phyloP scores from a whole-genome alignment of 2,113 vertebrate species.

The Uria lomvia region DNA sequence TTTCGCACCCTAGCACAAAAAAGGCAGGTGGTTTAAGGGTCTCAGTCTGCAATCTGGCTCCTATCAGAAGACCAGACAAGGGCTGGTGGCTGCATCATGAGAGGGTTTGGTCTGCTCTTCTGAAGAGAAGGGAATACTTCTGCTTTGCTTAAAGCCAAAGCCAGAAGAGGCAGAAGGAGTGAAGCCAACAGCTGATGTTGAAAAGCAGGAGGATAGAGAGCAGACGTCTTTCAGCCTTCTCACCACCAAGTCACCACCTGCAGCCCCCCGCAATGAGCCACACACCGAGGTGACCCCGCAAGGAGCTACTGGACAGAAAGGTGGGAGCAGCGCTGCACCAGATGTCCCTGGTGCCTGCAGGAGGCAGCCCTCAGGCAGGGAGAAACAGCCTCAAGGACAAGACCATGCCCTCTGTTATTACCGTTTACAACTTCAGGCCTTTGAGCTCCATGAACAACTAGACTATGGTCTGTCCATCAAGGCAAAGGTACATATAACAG shows the following conservation, averaged over 20 bases:
- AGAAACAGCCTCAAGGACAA: not conserved
- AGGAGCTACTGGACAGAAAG: not conserved
- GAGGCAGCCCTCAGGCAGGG: not conserved
- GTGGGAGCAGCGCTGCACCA: rapidly evolving
- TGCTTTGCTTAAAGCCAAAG: not conserved
- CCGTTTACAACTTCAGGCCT: not conserved
- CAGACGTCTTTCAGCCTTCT: not conserved
- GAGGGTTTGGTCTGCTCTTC: not conserved
- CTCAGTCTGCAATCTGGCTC: not conserved
- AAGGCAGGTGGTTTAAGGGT: not conserved
- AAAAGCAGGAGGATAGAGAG: not conserved
- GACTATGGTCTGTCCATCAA: no score
- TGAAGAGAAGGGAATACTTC: not conserved
- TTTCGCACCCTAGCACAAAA: not conserved
- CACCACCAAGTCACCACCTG: rapidly evolving
- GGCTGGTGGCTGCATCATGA: not conserved
- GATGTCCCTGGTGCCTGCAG: rapidly evolving
- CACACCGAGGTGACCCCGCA: rapidly evolving
- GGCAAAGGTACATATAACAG: not conserved
- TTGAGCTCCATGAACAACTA: not conserved
- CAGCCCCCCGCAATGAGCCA: rapidly evolving
- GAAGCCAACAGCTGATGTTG: not conserved
- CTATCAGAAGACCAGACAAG: not conserved
- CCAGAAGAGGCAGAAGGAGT: not conserved
- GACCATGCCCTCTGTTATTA: rapidly evolving